phyloP scores from a whole-genome alignment of 2,113 vertebrate genomes.

The Larimichthys crocea region DNA sequence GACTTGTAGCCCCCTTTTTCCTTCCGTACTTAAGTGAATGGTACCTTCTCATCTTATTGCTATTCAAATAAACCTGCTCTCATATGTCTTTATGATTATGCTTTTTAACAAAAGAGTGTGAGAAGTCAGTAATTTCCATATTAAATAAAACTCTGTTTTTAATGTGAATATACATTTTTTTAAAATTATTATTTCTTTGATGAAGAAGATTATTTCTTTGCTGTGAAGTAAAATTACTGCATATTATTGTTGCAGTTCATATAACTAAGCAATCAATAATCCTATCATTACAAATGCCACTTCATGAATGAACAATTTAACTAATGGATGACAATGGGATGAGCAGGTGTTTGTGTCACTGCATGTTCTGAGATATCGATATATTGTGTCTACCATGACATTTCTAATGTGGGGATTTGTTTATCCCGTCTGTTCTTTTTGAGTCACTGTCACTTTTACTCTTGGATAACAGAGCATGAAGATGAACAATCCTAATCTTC shows the following conservation, averaged over 20 bases:
- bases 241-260: slow-evolving; percentile 39
- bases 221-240: slow-evolving; percentile 1
- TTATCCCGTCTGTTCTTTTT: slow-evolving; percentile 4
- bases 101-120: background rate
- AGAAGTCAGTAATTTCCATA: slow-evolving; percentile 17
- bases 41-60: slow-evolving; percentile 37
- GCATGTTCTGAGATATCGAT: slow-evolving; percentile 40
- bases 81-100: background rate
- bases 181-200: background rate
- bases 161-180: background rate
- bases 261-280: slow-evolving; percentile 25
- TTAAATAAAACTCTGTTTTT: background rate
- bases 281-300: slow-evolving; percentile 26
- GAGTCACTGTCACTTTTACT: slow-evolving; percentile 12
- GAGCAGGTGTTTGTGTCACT: slow-evolving; percentile 40
- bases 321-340: slow-evolving; percentile 37
- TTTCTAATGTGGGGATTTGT: slow-evolving; percentile 36
- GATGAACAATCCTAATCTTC: slow-evolving; percentile 3
- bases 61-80: slow-evolving; percentile 21
- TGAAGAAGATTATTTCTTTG: background rate
- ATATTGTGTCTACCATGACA: slow-evolving; percentile 17
- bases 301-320: slow-evolving; percentile 29
- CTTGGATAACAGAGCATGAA: background rate
- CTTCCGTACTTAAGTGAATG: slow-evolving; percentile 20
- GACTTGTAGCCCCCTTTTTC: slow-evolving; percentile 50